phyloP scores from a whole-genome alignment of 2,888 invertebrate genomes.

The Drosophila siamana region DNA sequence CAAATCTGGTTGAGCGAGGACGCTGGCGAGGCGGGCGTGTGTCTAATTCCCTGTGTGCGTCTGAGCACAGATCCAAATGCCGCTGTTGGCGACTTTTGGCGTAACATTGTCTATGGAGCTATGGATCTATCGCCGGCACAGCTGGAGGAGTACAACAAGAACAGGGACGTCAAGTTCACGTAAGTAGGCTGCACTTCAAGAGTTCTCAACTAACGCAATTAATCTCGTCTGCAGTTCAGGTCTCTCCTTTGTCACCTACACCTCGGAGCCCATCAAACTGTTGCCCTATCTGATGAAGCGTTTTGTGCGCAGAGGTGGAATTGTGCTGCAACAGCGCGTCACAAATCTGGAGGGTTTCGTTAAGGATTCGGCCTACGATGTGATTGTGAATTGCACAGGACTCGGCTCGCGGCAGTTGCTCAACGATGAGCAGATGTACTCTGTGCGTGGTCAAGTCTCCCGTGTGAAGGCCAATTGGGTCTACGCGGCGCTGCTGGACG shows the following conservation, averaged over 20 bases:
- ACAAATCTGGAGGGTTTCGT: conserved; percentile 86
- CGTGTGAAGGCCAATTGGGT: conserved; percentile 90
- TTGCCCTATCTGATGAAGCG: conserved; percentile 89
- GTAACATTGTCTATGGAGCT: conserved; percentile 71
- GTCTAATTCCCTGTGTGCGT: conserved; percentile 85
- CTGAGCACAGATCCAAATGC: conserved; percentile 81
- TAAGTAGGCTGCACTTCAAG: conserved; percentile 23
- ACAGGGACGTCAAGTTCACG: conserved; percentile 71
- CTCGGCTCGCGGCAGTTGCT: conserved; percentile 88
- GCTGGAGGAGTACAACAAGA: conserved; percentile 82
- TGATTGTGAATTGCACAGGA: conserved; percentile 92
- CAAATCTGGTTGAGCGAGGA: conserved; percentile 88
- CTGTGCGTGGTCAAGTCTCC: conserved; percentile 92
- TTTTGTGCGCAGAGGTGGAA: conserved; percentile 88
- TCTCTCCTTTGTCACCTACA: conserved; percentile 88
- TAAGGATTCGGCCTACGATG: conserved; percentile 86
- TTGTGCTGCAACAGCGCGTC: conserved; percentile 86
- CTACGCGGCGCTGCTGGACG: conserved; percentile 87
- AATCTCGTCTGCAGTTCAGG: conserved; percentile 86
- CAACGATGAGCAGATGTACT: conserved; percentile 87
- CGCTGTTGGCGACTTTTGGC: conserved; percentile 74
- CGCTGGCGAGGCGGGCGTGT: conserved; percentile 86
- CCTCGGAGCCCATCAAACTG: conserved; percentile 88
- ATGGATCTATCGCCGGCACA: conserved; percentile 52
- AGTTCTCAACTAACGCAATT: rapidly evolving